Percentiles rank a stretch among this genome's conserved stretches.
phyloP scores from a whole-genome alignment of 1,140 invertebrate species.

The Anoplolepis gracilipes region DNA sequence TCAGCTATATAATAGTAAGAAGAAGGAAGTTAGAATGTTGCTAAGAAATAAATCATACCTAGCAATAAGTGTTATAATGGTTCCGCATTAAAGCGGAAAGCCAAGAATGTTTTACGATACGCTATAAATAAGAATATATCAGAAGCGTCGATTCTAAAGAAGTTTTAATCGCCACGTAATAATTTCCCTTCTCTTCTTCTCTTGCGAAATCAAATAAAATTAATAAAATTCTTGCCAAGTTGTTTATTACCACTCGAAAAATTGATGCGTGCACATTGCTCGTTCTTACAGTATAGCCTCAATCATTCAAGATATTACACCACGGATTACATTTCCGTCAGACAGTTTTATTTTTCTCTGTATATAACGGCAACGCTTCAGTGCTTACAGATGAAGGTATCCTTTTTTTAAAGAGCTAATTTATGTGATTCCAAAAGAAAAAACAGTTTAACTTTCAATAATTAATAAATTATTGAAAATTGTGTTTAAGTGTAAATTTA shows the following conservation, averaged over 20 bases:
- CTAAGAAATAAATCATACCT: slow-evolving; percentile 24
- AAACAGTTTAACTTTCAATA: no score
- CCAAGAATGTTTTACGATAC: slow-evolving; percentile 12
- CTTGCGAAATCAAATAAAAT: background rate
- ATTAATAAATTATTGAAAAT: no score
- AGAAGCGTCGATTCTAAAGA: slow-evolving; percentile 8
- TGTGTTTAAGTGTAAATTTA: no score
- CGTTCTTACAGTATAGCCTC: slow-evolving; percentile 1
- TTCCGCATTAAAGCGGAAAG: background rate
- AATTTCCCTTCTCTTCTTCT: background rate
- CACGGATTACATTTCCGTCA: background rate
- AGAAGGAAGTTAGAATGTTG: background rate
- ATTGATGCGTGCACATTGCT: background rate
- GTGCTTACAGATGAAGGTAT: slow-evolving; percentile 6
- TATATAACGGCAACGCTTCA: background rate
- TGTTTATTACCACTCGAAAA: slow-evolving; percentile 9
- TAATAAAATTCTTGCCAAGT: background rate
- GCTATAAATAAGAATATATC: slow-evolving; percentile 12
- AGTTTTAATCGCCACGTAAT: background rate
- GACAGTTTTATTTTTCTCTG: background rate
- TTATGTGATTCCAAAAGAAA: background rate
- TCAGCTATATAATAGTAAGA: background rate
- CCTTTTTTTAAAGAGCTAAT: background rate
- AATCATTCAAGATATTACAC: slow-evolving; percentile 5
- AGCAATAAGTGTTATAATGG: background rate